phyloP scores from a whole-genome alignment of 1,140 invertebrate species.

The Piezodorus guildinii region DNA sequence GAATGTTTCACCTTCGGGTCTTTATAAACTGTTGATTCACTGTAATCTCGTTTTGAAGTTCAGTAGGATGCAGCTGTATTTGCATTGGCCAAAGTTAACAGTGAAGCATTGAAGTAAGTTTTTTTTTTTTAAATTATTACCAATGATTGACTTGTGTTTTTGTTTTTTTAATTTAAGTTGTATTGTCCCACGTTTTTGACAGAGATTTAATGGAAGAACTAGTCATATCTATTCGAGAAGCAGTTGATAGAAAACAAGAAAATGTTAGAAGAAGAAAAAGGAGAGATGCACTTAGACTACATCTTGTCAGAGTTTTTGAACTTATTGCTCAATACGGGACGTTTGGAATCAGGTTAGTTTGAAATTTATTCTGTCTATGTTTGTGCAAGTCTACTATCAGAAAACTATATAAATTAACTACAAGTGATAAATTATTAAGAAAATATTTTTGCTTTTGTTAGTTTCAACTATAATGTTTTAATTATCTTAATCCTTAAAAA shows the following conservation, averaged over 20 bases:
- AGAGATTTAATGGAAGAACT: conserved; percentile 96
- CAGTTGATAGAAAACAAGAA: conserved; percentile 95
- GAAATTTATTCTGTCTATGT: background rate
- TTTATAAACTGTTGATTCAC: conserved; percentile 88
- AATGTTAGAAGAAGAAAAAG: conserved; percentile 80
- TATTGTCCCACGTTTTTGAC: conserved; percentile 22
- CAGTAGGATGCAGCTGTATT: conserved; percentile 83
- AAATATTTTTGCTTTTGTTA: too few relatives aligned
- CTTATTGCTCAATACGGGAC: conserved; percentile 85
- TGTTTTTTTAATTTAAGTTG: background rate
- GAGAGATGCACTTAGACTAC: conserved; percentile 81
- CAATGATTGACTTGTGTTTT: background rate
- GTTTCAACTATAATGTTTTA: background rate
- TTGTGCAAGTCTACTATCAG: too few relatives aligned
- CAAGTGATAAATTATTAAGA: background rate
- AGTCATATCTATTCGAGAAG: conserved; percentile 79
- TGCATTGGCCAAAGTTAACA: conserved; percentile 86
- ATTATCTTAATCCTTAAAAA: too few relatives aligned
- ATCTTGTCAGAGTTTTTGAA: conserved; percentile 81
- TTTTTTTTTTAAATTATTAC: too few relatives aligned
- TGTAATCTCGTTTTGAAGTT: conserved; percentile 80
- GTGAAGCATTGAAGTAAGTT: conserved; percentile 79
- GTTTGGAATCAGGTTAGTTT: conserved; percentile 65
- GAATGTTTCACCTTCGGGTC: conserved; percentile 59
- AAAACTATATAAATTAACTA: too few relatives aligned